Conservation (phyloP, 2,113 vertebrate species). For the Alethe diademata region DNA sequence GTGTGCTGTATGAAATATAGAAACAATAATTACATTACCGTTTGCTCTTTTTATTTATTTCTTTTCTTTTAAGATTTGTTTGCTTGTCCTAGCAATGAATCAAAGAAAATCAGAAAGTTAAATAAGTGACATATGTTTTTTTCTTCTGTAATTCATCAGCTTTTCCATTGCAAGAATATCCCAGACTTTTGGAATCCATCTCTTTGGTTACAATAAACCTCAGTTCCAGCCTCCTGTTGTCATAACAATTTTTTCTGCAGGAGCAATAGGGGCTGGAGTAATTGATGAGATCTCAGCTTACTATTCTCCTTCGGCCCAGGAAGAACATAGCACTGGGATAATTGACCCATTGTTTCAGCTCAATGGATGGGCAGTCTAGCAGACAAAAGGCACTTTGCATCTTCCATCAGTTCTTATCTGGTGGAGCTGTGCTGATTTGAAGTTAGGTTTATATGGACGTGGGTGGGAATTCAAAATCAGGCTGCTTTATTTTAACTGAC, state of each 20-base stretch:
- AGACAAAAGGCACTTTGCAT: neutral
- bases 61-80: neutral
- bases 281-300: slow-evolving; percentile 39
- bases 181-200: slow-evolving; percentile 30
- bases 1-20: neutral
- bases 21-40: neutral
- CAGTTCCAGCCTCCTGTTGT: slow-evolving; percentile 13
- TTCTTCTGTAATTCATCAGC: slow-evolving; percentile 31
- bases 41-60: neutral
- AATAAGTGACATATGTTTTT: slow-evolving; percentile 19
- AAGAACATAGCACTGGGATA: neutral
- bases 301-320: neutral
- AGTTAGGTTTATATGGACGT: neutral
- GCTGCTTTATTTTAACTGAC: neutral
- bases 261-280: slow-evolving; percentile 12
- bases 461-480: neutral
- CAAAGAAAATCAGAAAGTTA: slow-evolving; percentile 25
- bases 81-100: slow-evolving; percentile 18
- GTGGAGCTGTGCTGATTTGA: neutral
- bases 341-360: slow-evolving; percentile 21
- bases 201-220: slow-evolving; percentile 38
- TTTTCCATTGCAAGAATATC: slow-evolving; percentile 17
- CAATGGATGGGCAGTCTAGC: neutral
- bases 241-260: slow-evolving; percentile 26
- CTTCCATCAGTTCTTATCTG: neutral